Evolutionary conservation across 2,888 invertebrate genomes (phyloP), one percentile per base, ranked within the genome.

Genomic region (Prionchulus punctatus): DNA sequence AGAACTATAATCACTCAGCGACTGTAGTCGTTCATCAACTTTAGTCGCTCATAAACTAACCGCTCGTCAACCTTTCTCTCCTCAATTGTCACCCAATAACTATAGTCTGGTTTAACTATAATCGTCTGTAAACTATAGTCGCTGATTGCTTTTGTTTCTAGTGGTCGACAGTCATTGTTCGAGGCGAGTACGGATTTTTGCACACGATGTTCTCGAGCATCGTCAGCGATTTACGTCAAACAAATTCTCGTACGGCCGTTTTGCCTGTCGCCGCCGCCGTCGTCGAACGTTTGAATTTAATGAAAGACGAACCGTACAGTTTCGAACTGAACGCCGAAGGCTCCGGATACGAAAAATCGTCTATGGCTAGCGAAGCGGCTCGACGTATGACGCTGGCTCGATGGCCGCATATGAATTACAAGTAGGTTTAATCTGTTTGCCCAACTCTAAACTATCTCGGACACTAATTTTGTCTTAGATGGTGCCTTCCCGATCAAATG

Each of bases 321-420:
- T 56, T 53, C 43, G 48, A 54, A 31, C 30, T 43, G 42, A 23
- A 42, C 30, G 1, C 30, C 45, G 43, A 56, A 21, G 23, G 25
- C 23, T n/a, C 53, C 2, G 54, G 58, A 1, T 66, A 70, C 3
- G 76, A 76, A 55, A 69, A 74, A 54, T 63, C 71, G 7, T 67
- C 72, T 58, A 91, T 92, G 91, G 88, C 86, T 71, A 88, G 87
- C 61, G 92, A 92, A 74, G 85, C 86, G 0, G 85, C 87, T 60
- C 78, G 92, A 48, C 80, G 86, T 64, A 84, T 88, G 70, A 90
- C 92, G 0, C 92, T 92, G 74, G 82, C 83, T 62, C 82, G 85
- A 68, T 92, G 91, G 92, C 91, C 91, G 1, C 91, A 91, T 70
- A 89, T 88, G 86, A 87, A 89, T 73, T 91, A 90, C 75, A 90